Conservation (phyloP, 2,797 vertebrate species). For the Peromyscus aztecus region DNA sequence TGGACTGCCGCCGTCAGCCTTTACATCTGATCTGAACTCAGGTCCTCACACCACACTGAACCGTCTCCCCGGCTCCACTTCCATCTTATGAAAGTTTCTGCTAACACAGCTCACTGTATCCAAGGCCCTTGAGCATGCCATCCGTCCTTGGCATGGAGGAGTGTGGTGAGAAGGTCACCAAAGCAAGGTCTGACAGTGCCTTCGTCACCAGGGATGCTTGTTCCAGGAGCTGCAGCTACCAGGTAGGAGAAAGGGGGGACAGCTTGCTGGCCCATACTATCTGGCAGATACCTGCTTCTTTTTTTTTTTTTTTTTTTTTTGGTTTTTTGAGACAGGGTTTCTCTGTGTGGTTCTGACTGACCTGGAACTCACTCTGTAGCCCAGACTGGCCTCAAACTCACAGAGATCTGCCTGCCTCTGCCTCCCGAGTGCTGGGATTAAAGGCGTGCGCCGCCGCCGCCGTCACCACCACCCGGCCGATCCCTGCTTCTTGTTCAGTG, state of each 20-base stretch:
- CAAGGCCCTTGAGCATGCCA: accelerated
- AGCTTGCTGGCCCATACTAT: accelerated
- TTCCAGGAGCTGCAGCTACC: accelerated
- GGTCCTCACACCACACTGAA: neutral
- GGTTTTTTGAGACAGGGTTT: no score
- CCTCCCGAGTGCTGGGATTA: no score
- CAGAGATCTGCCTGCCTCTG: no score
- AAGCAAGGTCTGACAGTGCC: no score
- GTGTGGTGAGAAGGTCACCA: no score
- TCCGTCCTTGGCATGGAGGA: neutral
- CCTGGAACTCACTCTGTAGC: no score
- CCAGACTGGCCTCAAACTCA: no score
- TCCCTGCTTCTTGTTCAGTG: accelerated
- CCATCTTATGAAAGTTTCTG: neutral
- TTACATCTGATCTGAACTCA: neutral
- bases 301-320: no score
- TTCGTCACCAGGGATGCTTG: neutral
- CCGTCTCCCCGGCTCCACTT: neutral
- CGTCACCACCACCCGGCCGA: no score
- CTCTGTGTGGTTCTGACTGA: no score
- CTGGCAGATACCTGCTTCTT: accelerated
- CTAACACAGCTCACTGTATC: neutral
- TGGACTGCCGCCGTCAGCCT: accelerated
- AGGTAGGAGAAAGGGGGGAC: neutral
- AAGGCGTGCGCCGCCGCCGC: no score